Conservation (phyloP, 2,113 vertebrate genomes). For the Vanacampus margaritifer region DNA sequence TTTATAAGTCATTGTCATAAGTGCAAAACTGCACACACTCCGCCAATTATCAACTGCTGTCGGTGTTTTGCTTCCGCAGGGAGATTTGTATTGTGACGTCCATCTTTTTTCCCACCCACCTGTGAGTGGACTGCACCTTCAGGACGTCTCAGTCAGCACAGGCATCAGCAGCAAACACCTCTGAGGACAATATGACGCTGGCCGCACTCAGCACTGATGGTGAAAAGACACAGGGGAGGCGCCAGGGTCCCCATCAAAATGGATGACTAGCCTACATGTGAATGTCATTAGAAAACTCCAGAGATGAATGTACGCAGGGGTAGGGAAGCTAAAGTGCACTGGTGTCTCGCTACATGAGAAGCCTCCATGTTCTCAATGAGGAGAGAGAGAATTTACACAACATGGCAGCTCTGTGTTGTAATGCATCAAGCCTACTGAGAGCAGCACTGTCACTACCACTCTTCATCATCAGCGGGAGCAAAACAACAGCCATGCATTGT, state of each 20-base stretch:
- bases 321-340: conserved; percentile 44
- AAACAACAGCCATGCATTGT: conserved; percentile 69
- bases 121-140: conserved; percentile 48
- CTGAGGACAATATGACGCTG: conserved; percentile 8
- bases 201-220: conserved; percentile 6
- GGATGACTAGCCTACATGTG: conserved; percentile 33
- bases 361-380: conserved; percentile 67
- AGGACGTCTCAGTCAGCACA: conserved; percentile 27
- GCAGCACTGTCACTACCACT: conserved; percentile 70
- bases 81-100: not conserved
- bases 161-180: conserved; percentile 20
- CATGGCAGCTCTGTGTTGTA: conserved; percentile 69
- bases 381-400: conserved; percentile 70
- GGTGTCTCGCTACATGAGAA: conserved; percentile 49
- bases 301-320: conserved; percentile 40
- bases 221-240: conserved; percentile 15
- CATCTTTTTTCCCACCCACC: conserved; percentile 1
- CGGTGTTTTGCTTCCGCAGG: not conserved
- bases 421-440: conserved; percentile 65
- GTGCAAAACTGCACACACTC: not conserved
- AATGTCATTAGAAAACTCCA: conserved; percentile 46
- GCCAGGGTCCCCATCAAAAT: conserved; percentile 28
- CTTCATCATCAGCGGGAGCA: conserved; percentile 67
- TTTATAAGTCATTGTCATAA: not conserved
- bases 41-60: not conserved